These are phyloP conservation scores for Leptodactylus fallax DNA, from an alignment of 2,797 vertebrate species.

Conservation along the genomic window DNA sequence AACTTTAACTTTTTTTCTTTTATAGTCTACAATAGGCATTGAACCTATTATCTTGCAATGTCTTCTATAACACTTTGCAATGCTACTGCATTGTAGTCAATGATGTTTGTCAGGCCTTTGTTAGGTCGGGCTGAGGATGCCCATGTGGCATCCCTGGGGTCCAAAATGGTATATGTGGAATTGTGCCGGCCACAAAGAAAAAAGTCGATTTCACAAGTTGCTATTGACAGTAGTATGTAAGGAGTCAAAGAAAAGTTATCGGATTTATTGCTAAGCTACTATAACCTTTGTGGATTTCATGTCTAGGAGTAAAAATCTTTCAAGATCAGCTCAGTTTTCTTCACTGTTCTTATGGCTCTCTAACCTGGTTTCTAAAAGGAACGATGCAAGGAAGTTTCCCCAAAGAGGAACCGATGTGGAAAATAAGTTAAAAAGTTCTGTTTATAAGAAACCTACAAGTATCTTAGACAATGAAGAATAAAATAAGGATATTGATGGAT, in stretches of 20 bases:
- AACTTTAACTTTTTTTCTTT: no score
- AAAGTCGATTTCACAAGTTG: background rate
- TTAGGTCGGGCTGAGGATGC: no score
- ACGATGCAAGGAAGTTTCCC: background rate
- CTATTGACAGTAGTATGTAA: no score
- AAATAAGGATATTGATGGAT: background rate
- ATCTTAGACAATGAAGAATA: background rate
- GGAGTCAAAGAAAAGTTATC: no score
- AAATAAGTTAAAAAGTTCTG: background rate
- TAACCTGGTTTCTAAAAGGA: background rate
- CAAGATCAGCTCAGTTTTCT: background rate
- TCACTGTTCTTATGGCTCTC: background rate
- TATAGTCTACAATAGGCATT: no score
- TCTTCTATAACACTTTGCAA: no score
- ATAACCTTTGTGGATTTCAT: background rate
- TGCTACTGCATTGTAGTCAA: no score
- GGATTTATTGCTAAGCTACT: no score
- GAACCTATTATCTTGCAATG: no score
- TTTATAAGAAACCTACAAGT: background rate
- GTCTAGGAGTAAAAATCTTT: background rate
- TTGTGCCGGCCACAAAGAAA: background rate
- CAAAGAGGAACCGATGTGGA: background rate
- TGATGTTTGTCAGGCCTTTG: no score
- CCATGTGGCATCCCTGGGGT: background rate
- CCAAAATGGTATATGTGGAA: background rate